Conservation (phyloP, 92 coral and sea anemone genomes). For the Porites divaricata region DNA sequence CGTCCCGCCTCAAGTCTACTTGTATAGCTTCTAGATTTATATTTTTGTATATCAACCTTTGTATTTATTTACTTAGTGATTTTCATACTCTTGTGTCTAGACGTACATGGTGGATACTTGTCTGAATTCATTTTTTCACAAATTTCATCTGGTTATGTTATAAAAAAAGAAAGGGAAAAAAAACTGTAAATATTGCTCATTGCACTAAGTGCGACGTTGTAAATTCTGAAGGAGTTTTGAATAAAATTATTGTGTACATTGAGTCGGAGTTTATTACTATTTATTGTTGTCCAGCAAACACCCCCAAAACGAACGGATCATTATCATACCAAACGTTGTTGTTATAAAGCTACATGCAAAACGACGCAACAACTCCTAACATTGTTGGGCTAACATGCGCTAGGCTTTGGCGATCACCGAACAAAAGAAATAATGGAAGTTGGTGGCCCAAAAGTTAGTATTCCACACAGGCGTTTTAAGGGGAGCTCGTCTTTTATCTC, state of each 20-base stretch:
- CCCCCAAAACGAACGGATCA: neutral
- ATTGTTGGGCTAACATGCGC: no score
- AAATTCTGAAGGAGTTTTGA: slow-evolving; percentile 5
- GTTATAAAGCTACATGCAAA: no score
- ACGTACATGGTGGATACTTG: neutral
- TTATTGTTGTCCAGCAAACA: neutral
- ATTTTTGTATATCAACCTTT: neutral
- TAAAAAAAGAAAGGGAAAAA: neutral
- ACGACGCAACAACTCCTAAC: no score
- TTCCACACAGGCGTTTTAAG: no score
- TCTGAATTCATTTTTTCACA: neutral
- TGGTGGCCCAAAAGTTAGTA: no score
- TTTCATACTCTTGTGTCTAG: neutral
- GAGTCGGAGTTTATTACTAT: no score
- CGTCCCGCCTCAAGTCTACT: neutral
- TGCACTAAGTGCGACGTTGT: slow-evolving; percentile 33
- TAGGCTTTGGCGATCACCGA: no score
- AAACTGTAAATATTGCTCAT: slow-evolving; percentile 12
- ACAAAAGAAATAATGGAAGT: no score
- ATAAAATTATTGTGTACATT: neutral
- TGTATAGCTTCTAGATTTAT: neutral
- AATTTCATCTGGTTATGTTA: neutral
- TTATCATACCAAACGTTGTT: neutral
- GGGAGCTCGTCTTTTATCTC: no score
- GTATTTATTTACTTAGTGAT: neutral